These are phyloP conservation scores for Mormyrus proboscirostris DNA, from an alignment of 2,797 vertebrate genomes.

Conservation along the genomic window DNA sequence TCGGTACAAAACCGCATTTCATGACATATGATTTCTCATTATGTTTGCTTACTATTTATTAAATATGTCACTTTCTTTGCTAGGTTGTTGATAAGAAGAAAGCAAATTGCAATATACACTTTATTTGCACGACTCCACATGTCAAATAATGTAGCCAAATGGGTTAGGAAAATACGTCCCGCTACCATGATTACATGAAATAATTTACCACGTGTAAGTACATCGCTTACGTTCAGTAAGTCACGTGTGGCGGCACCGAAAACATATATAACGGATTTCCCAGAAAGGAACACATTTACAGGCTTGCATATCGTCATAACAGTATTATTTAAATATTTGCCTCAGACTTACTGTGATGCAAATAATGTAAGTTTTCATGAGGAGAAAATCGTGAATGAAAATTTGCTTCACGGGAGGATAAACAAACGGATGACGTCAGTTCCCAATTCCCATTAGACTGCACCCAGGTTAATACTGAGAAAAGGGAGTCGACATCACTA, in stretches of 20 bases:
- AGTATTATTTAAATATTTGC: neutral
- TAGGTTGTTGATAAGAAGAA: neutral
- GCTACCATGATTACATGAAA: neutral
- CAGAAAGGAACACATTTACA: neutral
- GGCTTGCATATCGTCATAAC: neutral
- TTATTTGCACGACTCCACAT: neutral
- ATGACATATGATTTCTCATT: neutral
- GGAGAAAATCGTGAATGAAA: neutral
- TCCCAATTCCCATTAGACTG: constrained; percentile 29
- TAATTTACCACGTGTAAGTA: neutral
- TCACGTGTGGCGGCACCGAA: neutral
- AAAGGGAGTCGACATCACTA: constrained; percentile 36
- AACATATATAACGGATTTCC: neutral
- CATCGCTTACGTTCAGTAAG: neutral
- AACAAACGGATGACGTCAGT: neutral
- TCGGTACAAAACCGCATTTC: neutral
- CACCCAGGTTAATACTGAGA: constrained; percentile 28
- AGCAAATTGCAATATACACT: neutral
- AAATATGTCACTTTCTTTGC: neutral
- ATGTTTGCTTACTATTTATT: neutral
- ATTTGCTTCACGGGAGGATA: neutral
- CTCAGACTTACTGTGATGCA: neutral
- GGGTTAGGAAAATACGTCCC: neutral
- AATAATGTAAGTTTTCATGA: neutral
- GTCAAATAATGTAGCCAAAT: neutral